Conservation (phyloP, 2,113 vertebrate species). For the Siniperca chuatsi region DNA sequence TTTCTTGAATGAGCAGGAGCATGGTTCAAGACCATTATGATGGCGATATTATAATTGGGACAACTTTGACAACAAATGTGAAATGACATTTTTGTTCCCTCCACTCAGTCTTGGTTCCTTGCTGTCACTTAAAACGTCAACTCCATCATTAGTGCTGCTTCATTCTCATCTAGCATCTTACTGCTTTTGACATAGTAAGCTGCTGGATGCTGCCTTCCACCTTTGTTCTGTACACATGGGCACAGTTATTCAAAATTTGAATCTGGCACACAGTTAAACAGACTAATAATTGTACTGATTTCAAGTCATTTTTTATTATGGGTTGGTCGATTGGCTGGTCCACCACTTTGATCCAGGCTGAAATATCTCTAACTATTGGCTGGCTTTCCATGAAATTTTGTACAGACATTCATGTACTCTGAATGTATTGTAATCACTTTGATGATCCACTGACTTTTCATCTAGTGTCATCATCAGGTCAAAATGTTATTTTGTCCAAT, state of each 20-base stretch:
- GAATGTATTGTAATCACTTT: background rate
- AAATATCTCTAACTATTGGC: background rate
- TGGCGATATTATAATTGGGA: background rate
- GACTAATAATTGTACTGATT: background rate
- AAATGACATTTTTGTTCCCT: background rate
- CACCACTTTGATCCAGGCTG: background rate
- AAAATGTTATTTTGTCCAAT: background rate
- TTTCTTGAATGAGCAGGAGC: slow-evolving; percentile 1
- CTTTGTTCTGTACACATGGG: background rate
- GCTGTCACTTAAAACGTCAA: background rate
- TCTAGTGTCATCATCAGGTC: background rate
- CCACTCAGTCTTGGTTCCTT: background rate
- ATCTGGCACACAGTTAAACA: background rate
- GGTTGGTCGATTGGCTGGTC: background rate
- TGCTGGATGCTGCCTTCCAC: background rate
- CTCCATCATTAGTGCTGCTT: slow-evolving; percentile 14
- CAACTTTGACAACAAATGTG: background rate
- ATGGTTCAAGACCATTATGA: background rate
- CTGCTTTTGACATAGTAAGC: slow-evolving; percentile 12
- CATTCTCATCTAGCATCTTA: background rate
- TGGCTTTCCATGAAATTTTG: background rate
- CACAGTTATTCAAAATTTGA: background rate
- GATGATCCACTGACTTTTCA: background rate
- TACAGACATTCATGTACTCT: background rate
- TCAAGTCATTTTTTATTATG: background rate